Base-by-base conservation (phyloP, 2,797 vertebrate species). In the Myotis vivesi region DNA sequence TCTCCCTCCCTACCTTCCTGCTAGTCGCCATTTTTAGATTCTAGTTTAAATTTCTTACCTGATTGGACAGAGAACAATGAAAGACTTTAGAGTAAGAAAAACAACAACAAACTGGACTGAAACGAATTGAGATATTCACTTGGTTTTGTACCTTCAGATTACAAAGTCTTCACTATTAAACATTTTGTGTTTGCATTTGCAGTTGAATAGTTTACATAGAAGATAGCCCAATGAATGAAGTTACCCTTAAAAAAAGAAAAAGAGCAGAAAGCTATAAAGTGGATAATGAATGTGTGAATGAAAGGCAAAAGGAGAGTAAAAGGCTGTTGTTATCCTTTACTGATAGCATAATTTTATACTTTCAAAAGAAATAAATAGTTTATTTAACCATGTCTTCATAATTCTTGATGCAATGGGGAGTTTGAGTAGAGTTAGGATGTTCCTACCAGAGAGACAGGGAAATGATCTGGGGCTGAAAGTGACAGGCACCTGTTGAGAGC, bases 121-220 rank as follows among this genome's bases (percentile, higher is more conserved):
- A 93, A 68, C 10, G 30, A 73, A 38, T 1, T 25, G 49, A 86
- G 6, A 12, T 79, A 69, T 36, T 88, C 17, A 44, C 57, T 51
- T 17, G 7, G 3, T 7, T 84, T 76, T 79, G 49, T 53, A 57
- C 13, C n/a, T 46, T 62, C 12, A 64, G 62, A 79, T 64, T 64
- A 59, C 17, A 83, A 84, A 46, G 20, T 57, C 38, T 92, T 86
- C 84, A 64, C 84, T 91, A 83, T 55, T 71, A 87, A 89, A 30
- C 28, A 55, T 17, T 82, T 82, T 41, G 12, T 87, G 53, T 89
- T 89, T 94, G 4, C 15, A 53, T 94, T 89, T 80, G 8, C 64
- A 81, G 44, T 20, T 93, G 62, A 94, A 77, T 49, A 84, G 49
- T 75, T 97, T 95, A 89, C 53, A 49, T 6, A 89, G 68, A 75